Evolutionary conservation across 2,113 vertebrate genomes (phyloP).

Genomic region (Antechinus stuartii): DNA sequence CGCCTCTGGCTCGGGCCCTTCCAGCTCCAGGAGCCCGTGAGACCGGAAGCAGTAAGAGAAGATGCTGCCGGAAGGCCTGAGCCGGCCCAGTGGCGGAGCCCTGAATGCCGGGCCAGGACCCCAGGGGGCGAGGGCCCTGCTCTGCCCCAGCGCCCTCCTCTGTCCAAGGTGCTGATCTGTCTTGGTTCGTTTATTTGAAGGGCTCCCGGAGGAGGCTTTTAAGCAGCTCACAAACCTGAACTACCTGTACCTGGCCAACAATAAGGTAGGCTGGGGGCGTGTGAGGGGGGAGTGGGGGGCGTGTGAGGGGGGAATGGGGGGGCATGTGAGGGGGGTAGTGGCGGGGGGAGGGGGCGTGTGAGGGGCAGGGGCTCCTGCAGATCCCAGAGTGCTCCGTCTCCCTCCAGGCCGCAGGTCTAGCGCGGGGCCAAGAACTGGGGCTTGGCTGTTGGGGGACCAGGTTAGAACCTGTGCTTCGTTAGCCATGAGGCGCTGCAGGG

Average conservation of each 20-base stretch:
- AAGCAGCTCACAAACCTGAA: slow-evolving; percentile 93
- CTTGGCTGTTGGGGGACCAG: fast-evolving
- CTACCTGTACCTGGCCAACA: slow-evolving; percentile 98
- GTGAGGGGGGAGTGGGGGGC: neutral
- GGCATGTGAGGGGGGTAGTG: neutral
- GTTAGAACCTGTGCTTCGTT: neutral
- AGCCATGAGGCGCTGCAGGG: neutral
- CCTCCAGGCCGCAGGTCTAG: neutral
- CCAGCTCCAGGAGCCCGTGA: neutral
- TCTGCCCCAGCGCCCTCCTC: slow-evolving; percentile 53
- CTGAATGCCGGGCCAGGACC: neutral
- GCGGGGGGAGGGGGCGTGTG: too few relatives aligned
- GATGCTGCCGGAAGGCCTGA: neutral
- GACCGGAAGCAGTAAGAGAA: neutral
- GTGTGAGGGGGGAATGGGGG: too few relatives aligned
- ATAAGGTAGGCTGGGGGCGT: slow-evolving; percentile 89
- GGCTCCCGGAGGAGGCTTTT: slow-evolving; percentile 95
- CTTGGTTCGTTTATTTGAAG: slow-evolving; percentile 81
- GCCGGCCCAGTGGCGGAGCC: neutral
- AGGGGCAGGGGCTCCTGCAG: neutral
- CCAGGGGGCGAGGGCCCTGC: neutral
- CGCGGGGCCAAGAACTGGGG: too few relatives aligned
- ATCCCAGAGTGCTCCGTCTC: neutral
- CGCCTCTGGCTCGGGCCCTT: neutral
- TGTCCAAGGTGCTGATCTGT: slow-evolving; percentile 71